These are phyloP conservation scores for Agrochola circellaris DNA, from an alignment of 2,888 invertebrate species.

Conservation along the genomic window DNA sequence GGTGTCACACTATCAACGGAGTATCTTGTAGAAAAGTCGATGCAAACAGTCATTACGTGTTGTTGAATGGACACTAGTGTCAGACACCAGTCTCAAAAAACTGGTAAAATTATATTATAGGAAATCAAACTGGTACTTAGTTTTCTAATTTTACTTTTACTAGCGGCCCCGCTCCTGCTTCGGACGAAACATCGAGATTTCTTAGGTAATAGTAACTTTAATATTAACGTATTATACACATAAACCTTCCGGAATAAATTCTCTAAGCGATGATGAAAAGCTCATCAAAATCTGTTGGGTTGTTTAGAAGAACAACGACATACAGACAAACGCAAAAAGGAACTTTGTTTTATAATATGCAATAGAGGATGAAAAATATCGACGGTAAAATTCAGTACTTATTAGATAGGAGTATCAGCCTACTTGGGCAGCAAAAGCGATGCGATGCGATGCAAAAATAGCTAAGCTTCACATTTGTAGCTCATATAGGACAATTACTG, in stretches of 20 bases:
- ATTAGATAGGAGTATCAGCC: neutral
- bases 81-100: constrained; percentile 14
- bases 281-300: too few species aligned
- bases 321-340: too few species aligned
- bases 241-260: too few species aligned
- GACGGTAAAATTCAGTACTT: neutral
- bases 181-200: too few species aligned
- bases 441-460: neutral
- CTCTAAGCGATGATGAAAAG: too few species aligned
- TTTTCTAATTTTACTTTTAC: neutral
- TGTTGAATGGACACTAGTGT: constrained; percentile 37
- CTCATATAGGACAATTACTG: neutral
- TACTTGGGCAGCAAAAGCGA: neutral
- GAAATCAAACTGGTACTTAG: constrained; percentile 3
- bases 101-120: constrained; percentile 25
- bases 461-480: neutral
- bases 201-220: too few species aligned
- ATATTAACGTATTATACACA: too few species aligned
- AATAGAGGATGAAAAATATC: neutral
- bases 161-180: too few species aligned
- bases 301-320: too few species aligned
- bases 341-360: too few species aligned
- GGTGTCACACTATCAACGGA: constrained; percentile 61
- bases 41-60: constrained; percentile 39
- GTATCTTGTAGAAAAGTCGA: constrained; percentile 62